Conservation (phyloP, 64 coral and sea anemone species). For the Cladopsammia gracilis region DNA sequence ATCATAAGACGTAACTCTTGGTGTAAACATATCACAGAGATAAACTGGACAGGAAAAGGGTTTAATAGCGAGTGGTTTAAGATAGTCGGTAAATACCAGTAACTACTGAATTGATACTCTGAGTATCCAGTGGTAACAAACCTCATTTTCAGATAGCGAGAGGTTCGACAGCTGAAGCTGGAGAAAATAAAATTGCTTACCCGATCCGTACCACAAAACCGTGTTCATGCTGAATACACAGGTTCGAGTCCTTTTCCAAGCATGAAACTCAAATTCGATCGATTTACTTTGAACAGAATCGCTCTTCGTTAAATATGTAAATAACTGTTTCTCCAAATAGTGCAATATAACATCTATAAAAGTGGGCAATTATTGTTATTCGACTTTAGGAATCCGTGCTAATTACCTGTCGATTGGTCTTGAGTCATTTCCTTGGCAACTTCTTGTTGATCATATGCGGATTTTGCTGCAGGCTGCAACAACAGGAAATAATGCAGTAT, state of each 20-base stretch:
- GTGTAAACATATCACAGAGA: too few relatives aligned
- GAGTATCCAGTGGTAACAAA: too few relatives aligned
- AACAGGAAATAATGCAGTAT: too few relatives aligned
- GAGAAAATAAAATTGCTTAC: neutral
- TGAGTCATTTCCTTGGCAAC: neutral
- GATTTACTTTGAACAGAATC: neutral
- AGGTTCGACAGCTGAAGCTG: neutral
- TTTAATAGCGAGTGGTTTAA: neutral
- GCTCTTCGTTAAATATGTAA: neutral
- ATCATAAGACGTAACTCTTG: too few relatives aligned
- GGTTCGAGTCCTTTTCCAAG: neutral
- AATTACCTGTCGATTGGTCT: slow-evolving; percentile 11
- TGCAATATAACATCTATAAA: neutral
- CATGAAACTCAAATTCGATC: neutral
- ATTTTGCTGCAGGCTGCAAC: neutral
- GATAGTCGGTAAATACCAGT: too few relatives aligned
- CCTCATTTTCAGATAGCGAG: too few relatives aligned
- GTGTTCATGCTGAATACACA: neutral
- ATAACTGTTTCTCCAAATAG: neutral
- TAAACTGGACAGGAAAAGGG: neutral
- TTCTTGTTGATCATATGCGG: neutral
- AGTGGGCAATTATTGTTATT: neutral
- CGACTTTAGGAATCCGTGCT: neutral
- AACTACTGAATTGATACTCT: too few relatives aligned
- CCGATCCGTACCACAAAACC: neutral